Evolutionary conservation across 2,888 invertebrate species (phyloP).

Genomic region (Cremastinae sp.): DNA sequence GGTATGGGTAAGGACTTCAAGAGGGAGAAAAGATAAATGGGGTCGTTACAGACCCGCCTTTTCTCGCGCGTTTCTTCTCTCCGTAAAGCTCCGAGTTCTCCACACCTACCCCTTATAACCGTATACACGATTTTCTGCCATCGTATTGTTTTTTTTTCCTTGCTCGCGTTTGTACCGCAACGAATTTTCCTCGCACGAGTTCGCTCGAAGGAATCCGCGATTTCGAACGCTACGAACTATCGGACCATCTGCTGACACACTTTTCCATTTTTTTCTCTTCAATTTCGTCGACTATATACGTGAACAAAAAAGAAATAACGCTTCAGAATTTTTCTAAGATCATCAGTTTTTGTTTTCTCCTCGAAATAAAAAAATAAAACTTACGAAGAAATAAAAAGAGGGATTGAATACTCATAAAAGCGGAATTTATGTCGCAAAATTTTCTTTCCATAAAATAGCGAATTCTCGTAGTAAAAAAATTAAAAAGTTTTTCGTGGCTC

Average conservation of each 20-base stretch:
- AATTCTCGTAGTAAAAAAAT: too few species aligned
- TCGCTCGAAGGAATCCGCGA: not conserved
- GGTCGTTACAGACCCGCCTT: conserved; percentile 23
- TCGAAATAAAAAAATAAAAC: too few species aligned
- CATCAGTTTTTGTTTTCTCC: too few species aligned
- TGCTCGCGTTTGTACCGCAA: not conserved
- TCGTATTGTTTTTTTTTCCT: conserved; percentile 5
- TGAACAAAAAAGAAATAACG: not conserved
- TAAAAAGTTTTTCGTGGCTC: not conserved
- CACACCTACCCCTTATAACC: conserved; percentile 2
- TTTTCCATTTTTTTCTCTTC: not conserved
- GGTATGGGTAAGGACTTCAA: not conserved
- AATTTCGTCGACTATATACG: not conserved
- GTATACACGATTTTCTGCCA: not conserved
- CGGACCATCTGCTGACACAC: conserved; percentile 12
- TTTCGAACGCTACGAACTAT: not conserved
- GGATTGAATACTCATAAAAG: too few species aligned
- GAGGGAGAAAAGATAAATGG: conserved; percentile 17
- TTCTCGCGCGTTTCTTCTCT: conserved; percentile 17
- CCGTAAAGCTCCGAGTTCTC: not conserved
- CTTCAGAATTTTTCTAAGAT: too few species aligned
- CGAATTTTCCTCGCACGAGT: conserved; percentile 9
- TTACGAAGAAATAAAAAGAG: too few species aligned
- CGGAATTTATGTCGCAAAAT: too few species aligned
- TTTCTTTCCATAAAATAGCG: too few species aligned